These are phyloP conservation scores for Dynastes grantii DNA, from an alignment of 2,888 invertebrate species.

Conservation along the genomic window DNA sequence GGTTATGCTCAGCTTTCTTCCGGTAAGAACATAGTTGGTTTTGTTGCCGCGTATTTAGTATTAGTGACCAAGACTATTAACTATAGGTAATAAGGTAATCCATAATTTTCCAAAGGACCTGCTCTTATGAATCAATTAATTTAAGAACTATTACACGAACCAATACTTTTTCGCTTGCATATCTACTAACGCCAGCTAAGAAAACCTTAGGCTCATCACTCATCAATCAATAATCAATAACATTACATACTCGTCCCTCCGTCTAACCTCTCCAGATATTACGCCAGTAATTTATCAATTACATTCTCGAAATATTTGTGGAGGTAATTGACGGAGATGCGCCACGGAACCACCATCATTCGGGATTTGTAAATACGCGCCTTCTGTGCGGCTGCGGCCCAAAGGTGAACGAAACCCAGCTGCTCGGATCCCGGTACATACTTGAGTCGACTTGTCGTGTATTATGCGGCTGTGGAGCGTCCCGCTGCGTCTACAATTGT, in stretches of 20 bases:
- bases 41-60: too few relatives aligned
- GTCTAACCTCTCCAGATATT: not conserved
- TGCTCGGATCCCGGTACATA: slow-evolving; percentile 38
- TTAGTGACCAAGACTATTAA: too few relatives aligned
- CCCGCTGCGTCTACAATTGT: slow-evolving; percentile 56
- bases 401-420: slow-evolving; percentile 47
- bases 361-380: slow-evolving; percentile 42
- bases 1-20: too few relatives aligned
- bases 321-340: slow-evolving; percentile 17
- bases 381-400: slow-evolving; percentile 3
- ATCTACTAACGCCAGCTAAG: too few relatives aligned
- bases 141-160: too few relatives aligned
- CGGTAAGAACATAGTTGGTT: too few relatives aligned
- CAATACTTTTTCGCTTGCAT: too few relatives aligned
- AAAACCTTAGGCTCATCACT: too few relatives aligned
- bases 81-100: too few relatives aligned
- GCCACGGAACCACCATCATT: not conserved
- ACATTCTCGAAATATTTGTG: slow-evolving; percentile 35
- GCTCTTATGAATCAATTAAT: too few relatives aligned
- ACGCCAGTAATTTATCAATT: slow-evolving; percentile 33
- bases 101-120: too few relatives aligned
- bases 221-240: not conserved
- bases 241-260: not conserved
- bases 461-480: slow-evolving; percentile 48
- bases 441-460: slow-evolving; percentile 7